Conservation (phyloP, 2,888 invertebrate genomes). For the Nineta flava region DNA sequence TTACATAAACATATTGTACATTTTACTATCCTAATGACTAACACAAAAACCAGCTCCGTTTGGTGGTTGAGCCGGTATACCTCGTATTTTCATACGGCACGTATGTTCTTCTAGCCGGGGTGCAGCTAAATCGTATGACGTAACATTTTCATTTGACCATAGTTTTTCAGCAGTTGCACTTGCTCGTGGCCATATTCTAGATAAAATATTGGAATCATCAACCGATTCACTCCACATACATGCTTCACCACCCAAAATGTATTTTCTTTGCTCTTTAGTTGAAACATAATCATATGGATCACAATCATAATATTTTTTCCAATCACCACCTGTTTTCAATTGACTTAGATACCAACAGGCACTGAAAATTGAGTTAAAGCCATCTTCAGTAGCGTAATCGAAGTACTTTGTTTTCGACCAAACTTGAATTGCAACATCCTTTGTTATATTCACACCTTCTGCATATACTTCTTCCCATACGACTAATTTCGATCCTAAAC, state of each 20-base stretch:
- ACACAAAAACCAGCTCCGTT: slow-evolving; percentile 50
- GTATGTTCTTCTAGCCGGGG: slow-evolving; percentile 51
- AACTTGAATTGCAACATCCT: slow-evolving; percentile 61
- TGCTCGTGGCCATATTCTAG: slow-evolving; percentile 69
- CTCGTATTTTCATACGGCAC: slow-evolving; percentile 54
- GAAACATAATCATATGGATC: slow-evolving; percentile 43
- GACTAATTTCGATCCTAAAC: slow-evolving; percentile 34
- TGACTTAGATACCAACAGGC: slow-evolving; percentile 81
- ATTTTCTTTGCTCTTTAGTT: slow-evolving; percentile 33
- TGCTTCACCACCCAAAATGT: slow-evolving; percentile 78
- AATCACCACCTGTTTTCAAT: slow-evolving; percentile 47
- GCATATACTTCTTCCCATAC: slow-evolving; percentile 85
- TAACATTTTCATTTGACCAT: slow-evolving; percentile 44
- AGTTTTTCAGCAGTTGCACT: slow-evolving; percentile 74
- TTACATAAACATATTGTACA: not conserved
- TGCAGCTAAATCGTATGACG: slow-evolving; percentile 28
- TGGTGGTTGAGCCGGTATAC: slow-evolving; percentile 50
- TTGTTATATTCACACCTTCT: slow-evolving; percentile 44
- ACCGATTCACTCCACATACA: slow-evolving; percentile 88
- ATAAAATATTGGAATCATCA: slow-evolving; percentile 43
- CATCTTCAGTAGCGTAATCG: slow-evolving; percentile 34
- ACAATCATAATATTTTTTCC: slow-evolving; percentile 49
- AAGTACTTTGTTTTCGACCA: slow-evolving; percentile 44
- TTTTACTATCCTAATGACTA: not conserved
- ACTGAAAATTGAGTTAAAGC: slow-evolving; percentile 54